These are phyloP conservation scores for Champsocephalus gunnari DNA, from an alignment of 2,797 vertebrate species.

Conservation along the genomic window DNA sequence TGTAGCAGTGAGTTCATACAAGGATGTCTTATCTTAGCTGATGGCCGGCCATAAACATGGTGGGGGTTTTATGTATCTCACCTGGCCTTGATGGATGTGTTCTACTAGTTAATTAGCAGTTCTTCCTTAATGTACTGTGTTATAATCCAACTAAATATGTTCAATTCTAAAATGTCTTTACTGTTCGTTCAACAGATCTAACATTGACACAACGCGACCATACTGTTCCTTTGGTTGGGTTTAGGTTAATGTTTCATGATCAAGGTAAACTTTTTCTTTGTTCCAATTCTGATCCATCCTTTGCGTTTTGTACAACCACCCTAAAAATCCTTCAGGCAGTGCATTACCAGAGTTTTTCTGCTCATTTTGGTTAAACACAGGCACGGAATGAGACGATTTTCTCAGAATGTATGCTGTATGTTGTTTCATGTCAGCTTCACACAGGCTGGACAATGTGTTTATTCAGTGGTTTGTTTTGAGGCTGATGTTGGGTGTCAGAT, in stretches of 20 bases:
- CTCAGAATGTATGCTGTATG: too few relatives aligned
- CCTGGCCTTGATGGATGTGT: neutral
- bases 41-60: too few relatives aligned
- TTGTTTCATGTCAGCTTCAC: too few relatives aligned
- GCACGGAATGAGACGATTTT: too few relatives aligned
- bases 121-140: neutral
- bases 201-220: too few relatives aligned
- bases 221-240: too few relatives aligned
- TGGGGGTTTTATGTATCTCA: too few relatives aligned
- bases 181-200: neutral
- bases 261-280: conserved; percentile 6
- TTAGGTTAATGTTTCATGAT: too few relatives aligned
- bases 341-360: neutral
- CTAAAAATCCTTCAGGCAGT: neutral
- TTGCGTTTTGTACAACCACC: neutral
- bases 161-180: neutral
- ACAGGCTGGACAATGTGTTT: neutral
- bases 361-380: too few relatives aligned
- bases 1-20: too few relatives aligned
- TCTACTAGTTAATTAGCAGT: neutral
- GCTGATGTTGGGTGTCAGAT: neutral
- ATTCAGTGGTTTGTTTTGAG: neutral
- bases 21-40: too few relatives aligned
- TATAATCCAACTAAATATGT: neutral
- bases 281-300: neutral